Evolutionary conservation across 37 sponge, comb jelly and placozoan genomes (phyloP).

Genomic region (Chondrilla cf. caribensis): DNA sequence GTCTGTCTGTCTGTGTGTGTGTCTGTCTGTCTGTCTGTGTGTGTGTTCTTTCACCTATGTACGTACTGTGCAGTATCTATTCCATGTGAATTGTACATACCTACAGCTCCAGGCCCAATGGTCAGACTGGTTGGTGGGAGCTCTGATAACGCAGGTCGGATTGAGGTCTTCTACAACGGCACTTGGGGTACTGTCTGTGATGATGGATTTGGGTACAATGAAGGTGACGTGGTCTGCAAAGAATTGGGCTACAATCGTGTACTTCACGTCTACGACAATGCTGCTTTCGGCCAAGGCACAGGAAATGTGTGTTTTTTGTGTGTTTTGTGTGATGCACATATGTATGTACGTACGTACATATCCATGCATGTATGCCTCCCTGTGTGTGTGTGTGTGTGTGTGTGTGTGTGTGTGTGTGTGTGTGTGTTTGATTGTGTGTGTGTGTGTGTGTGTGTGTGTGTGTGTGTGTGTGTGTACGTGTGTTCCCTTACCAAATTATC

Average conservation of each 20-base stretch:
- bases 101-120: background rate
- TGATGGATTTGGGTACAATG: background rate
- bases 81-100: too few relatives aligned
- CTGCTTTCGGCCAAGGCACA: slow-evolving; percentile 20
- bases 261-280: background rate
- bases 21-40: too few relatives aligned
- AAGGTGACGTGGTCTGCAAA: slow-evolving; percentile 18
- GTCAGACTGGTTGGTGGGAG: slow-evolving; percentile 22
- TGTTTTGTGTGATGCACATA: background rate
- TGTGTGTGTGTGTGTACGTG: too few relatives aligned
- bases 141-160: slow-evolving; percentile 1
- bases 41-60: too few relatives aligned
- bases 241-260: slow-evolving; percentile 16
- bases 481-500: too few relatives aligned
- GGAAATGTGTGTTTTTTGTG: slow-evolving; percentile 30
- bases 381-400: too few relatives aligned
- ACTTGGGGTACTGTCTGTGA: slow-evolving; percentile 38
- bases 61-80: too few relatives aligned
- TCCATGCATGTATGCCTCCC: too few relatives aligned
- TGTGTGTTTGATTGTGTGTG: too few relatives aligned
- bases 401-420: too few relatives aligned
- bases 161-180: slow-evolving; percentile 27
- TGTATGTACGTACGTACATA: background rate
- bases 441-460: too few relatives aligned
- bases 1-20: background rate